A percentile compares a stretch with the other conserved stretches of the same genome.
Conservation (phyloP, 2,888 invertebrate species). For the Ochropleura plecta region DNA sequence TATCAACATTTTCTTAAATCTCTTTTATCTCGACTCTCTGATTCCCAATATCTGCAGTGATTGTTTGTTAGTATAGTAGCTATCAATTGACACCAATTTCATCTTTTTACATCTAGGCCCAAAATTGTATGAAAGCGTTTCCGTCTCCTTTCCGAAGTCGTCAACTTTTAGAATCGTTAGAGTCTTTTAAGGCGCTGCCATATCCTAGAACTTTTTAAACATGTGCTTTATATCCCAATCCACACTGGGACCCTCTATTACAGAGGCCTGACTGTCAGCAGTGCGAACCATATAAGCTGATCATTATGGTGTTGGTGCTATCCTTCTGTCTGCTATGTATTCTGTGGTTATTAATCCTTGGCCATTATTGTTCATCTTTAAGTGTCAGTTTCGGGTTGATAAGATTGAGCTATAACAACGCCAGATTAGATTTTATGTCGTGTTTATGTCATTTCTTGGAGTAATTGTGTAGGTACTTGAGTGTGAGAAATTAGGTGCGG, state of each 20-base stretch:
- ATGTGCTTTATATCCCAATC: neutral
- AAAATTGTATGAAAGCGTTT: too few relatives aligned
- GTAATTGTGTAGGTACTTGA: conserved; percentile 18
- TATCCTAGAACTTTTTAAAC: neutral
- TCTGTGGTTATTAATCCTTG: neutral
- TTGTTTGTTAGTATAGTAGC: too few relatives aligned
- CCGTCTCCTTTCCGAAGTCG: too few relatives aligned
- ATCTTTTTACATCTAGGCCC: too few relatives aligned
- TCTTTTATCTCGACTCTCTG: too few relatives aligned
- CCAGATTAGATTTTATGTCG: conserved; percentile 42
- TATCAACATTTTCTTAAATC: too few relatives aligned
- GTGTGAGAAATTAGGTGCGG: neutral
- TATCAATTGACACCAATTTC: too few relatives aligned
- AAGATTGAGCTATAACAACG: conserved; percentile 56
- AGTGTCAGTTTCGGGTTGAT: conserved; percentile 53
- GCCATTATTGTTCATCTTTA: conserved; percentile 37
- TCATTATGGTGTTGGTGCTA: neutral
- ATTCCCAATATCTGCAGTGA: too few relatives aligned
- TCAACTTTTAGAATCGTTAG: too few relatives aligned
- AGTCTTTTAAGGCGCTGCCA: neutral
- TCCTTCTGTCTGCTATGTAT: neutral
- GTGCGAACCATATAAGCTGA: neutral
- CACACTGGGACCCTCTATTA: neutral
- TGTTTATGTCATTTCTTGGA: conserved; percentile 41
- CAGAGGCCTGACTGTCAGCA: neutral